Evolutionary conservation across 1,140 invertebrate genomes (phyloP).

Genomic region (Leptinotarsa lineolata): DNA sequence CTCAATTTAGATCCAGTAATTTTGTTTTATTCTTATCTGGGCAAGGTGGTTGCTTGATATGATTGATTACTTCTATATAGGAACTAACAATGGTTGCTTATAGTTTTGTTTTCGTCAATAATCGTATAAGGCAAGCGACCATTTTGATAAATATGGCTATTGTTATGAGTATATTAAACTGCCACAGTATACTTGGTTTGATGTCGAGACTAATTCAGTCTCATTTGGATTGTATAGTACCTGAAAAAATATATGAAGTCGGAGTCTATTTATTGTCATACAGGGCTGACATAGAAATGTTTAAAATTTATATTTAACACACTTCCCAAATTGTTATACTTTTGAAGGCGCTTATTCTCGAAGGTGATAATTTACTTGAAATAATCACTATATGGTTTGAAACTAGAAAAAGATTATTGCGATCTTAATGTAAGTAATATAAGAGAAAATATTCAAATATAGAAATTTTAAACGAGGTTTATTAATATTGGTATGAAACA

Average conservation of each 20-base stretch:
- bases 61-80: too few relatives aligned
- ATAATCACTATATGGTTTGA: too few relatives aligned
- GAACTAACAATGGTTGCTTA: too few relatives aligned
- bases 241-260: constrained; percentile 31
- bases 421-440: too few relatives aligned
- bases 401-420: too few relatives aligned
- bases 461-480: too few relatives aligned
- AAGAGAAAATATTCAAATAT: too few relatives aligned
- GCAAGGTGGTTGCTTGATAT: too few relatives aligned
- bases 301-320: not conserved
- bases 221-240: constrained; percentile 30
- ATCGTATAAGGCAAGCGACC: not conserved
- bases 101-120: not conserved
- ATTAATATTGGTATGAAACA: too few relatives aligned
- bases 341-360: too few relatives aligned
- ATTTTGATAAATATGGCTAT: constrained; percentile 12
- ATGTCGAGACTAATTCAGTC: constrained; percentile 24
- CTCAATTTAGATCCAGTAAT: not conserved
- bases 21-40: too few relatives aligned
- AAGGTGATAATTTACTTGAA: too few relatives aligned
- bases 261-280: constrained; percentile 30
- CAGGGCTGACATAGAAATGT: constrained; percentile 24
- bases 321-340: not conserved
- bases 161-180: constrained; percentile 15
- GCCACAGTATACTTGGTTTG: constrained; percentile 28